A percentile compares a stretch with the other conserved stretches of the same genome.
These are phyloP conservation scores for Halocynthia roretzi DNA, from an alignment of 23 tunicate genomes.

Conservation along the genomic window DNA sequence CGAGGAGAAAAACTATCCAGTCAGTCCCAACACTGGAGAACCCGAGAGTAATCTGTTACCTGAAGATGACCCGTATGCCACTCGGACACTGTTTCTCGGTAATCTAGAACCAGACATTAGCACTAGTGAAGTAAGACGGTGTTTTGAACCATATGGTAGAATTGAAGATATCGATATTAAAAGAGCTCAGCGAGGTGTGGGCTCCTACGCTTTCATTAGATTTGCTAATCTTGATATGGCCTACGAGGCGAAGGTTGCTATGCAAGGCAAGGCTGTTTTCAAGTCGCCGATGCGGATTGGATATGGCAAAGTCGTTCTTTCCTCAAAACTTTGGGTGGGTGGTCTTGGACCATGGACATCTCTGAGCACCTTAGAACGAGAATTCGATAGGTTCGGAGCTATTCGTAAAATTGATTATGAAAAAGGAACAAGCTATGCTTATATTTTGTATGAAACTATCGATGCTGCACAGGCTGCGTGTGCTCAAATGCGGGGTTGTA, in stretches of 20 bases:
- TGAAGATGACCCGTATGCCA: slow-evolving; percentile 96
- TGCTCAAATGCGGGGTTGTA: slow-evolving; percentile 89
- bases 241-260: slow-evolving; percentile 81
- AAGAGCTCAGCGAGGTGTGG: slow-evolving; percentile 52
- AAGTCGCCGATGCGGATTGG: slow-evolving; percentile 79
- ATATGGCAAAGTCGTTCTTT: slow-evolving; percentile 82
- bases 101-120: slow-evolving; percentile 72
- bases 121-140: slow-evolving; percentile 37
- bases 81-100: slow-evolving; percentile 89
- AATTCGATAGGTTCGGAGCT: slow-evolving; percentile 93
- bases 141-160: slow-evolving; percentile 56
- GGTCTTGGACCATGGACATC: slow-evolving; percentile 93
- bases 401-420: slow-evolving; percentile 80
- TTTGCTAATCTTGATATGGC: slow-evolving; percentile 92
- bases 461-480: slow-evolving; percentile 96
- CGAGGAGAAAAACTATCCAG: slow-evolving; percentile 19
- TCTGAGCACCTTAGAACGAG: slow-evolving; percentile 57
- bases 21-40: slow-evolving; percentile 23
- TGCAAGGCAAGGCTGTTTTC: slow-evolving; percentile 79
- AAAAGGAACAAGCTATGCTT: slow-evolving; percentile 53
- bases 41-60: slow-evolving; percentile 57
- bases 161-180: slow-evolving; percentile 84
- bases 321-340: slow-evolving; percentile 93
- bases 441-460: slow-evolving; percentile 78
- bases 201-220: slow-evolving; percentile 73